Evolutionary conservation across 2,113 vertebrate species (phyloP).

Genomic region (Gobius niger): DNA sequence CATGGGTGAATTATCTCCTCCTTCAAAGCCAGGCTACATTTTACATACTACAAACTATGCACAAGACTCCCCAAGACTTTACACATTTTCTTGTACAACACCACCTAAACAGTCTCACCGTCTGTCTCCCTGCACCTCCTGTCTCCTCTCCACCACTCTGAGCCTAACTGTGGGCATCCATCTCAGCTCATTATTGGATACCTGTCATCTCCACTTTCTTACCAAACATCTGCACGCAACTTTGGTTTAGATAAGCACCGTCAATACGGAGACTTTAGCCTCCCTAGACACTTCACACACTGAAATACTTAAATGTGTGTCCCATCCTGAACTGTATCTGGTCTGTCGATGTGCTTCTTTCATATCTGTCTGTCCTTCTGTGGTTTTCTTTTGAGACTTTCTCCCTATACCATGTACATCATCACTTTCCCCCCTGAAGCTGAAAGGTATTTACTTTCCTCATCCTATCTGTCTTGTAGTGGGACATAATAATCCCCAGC

Average conservation of each 20-base stretch:
- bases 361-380: conserved; percentile 6
- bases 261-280: conserved; percentile 40
- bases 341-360: conserved; percentile 1
- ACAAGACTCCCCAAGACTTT: too few species aligned
- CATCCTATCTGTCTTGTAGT: conserved; percentile 33
- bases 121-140: conserved; percentile 1
- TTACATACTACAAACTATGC: too few species aligned
- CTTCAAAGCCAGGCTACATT: too few species aligned
- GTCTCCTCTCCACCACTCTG: not conserved
- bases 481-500: conserved; percentile 42
- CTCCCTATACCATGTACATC: not conserved
- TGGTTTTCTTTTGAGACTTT: conserved; percentile 3
- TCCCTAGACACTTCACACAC: conserved; percentile 33
- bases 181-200: conserved; percentile 50
- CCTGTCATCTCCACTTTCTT: conserved; percentile 40
- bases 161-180: conserved; percentile 35
- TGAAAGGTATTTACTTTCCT: conserved; percentile 29
- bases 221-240: conserved; percentile 39
- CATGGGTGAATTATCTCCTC: too few species aligned
- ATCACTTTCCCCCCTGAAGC: conserved; percentile 12
- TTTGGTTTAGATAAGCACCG: conserved; percentile 48
- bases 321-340: not conserved
- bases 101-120: not conserved
- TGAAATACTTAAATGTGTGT: conserved; percentile 31
- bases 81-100: too few species aligned